A percentile compares a stretch with the other conserved stretches of the same genome.
phyloP scores from a whole-genome alignment of 2,113 vertebrate genomes.

The Erpornis zantholeuca region DNA sequence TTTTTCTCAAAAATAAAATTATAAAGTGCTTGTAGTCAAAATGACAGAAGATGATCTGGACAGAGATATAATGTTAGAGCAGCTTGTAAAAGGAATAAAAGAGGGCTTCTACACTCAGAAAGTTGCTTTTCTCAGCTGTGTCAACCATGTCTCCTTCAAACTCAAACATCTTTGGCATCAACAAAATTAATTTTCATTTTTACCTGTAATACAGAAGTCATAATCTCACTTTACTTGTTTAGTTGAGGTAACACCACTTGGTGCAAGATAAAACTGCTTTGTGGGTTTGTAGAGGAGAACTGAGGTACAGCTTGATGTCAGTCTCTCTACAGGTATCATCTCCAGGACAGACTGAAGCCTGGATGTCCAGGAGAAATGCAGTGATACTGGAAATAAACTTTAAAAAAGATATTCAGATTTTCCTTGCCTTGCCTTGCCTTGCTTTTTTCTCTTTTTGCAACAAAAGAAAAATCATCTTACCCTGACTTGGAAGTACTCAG shows the following conservation, averaged over 20 bases:
- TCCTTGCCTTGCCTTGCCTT: too few relatives aligned
- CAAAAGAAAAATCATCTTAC: neutral
- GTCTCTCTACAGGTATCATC: rapidly evolving
- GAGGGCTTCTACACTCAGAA: neutral
- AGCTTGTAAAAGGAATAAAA: neutral
- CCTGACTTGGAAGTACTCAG: neutral
- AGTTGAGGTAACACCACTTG: neutral
- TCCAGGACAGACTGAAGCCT: neutral
- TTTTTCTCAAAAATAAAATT: neutral
- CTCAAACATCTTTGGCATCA: neutral
- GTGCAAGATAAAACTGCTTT: neutral
- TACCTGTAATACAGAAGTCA: neutral
- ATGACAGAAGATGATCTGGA: neutral
- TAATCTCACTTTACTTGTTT: neutral
- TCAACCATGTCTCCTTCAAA: neutral
- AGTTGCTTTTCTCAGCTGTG: neutral
- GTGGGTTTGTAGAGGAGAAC: neutral
- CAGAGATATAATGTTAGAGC: neutral
- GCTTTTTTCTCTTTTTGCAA: neutral
- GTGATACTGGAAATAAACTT: neutral
- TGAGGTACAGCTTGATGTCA: neutral
- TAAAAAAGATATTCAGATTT: neutral
- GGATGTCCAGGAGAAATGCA: neutral
- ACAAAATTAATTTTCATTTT: neutral
- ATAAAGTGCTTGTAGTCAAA: neutral